Conservation (phyloP, 1,140 invertebrate genomes). For the Schlechtendalia chinensis region DNA sequence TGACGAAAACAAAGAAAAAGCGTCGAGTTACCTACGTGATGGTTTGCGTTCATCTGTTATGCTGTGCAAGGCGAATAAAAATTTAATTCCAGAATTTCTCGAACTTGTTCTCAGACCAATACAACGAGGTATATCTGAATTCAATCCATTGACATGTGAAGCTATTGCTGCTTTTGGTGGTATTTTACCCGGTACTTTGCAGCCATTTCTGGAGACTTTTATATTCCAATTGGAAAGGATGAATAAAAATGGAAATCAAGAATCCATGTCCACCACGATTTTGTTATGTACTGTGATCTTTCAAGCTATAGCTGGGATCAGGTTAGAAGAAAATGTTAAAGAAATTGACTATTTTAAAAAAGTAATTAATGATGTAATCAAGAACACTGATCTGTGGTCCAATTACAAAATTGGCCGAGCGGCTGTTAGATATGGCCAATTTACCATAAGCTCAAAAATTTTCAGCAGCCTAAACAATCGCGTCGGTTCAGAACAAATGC, state of each 20-base stretch:
- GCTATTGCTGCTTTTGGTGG: constrained; percentile 37
- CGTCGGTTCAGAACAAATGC: constrained; percentile 83
- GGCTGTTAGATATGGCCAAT: constrained; percentile 81
- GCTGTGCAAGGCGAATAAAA: constrained; percentile 43
- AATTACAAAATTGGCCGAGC: constrained; percentile 83
- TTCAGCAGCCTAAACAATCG: constrained; percentile 68
- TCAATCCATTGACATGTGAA: constrained; percentile 45
- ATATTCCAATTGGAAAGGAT: constrained; percentile 58
- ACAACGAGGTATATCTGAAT: constrained; percentile 6
- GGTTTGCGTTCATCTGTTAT: constrained; percentile 36
- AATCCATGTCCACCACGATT: constrained; percentile 56
- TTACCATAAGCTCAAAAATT: constrained; percentile 68
- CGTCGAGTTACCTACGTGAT: constrained; percentile 23
- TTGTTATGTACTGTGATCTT: constrained; percentile 79
- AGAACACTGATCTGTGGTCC: constrained; percentile 73
- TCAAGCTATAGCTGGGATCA: constrained; percentile 69
- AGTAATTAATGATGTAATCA: constrained; percentile 63
- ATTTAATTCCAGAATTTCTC: constrained; percentile 24
- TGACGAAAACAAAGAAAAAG: not conserved
- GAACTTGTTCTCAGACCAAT: constrained; percentile 30
- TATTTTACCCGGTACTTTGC: constrained; percentile 31
- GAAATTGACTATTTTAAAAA: constrained; percentile 48
- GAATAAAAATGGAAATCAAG: constrained; percentile 16
- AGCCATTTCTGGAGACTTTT: constrained; percentile 57
- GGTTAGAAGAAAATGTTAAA: constrained; percentile 61